phyloP scores from a whole-genome alignment of 92 coral and sea anemone species.

The Siderastrea siderea region DNA sequence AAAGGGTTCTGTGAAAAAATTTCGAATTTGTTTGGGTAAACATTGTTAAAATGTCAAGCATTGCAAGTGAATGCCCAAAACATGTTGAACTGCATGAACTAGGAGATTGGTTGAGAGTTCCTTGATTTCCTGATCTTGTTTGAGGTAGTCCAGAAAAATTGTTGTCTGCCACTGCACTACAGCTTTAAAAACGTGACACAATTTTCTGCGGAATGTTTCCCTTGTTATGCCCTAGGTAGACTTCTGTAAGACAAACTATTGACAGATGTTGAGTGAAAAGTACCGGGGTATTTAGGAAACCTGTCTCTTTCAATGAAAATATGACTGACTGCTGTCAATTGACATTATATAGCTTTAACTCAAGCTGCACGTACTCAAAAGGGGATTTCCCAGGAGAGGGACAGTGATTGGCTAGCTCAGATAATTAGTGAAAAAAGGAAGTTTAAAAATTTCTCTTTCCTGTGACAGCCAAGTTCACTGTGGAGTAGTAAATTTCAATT shows the following conservation, averaged over 20 bases:
- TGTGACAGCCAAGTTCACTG: not conserved
- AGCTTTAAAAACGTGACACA: too few species aligned
- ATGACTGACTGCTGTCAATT: not conserved
- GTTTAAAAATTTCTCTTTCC: not conserved
- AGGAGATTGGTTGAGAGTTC: not conserved
- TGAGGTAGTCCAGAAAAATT: not conserved
- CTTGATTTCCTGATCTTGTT: not conserved
- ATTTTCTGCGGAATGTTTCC: not conserved
- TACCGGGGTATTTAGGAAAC: not conserved
- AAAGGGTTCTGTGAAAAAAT: too few species aligned
- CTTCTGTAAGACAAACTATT: too few species aligned
- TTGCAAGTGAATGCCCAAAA: too few species aligned
- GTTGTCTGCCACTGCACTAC: not conserved
- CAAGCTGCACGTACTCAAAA: not conserved
- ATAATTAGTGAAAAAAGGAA: not conserved
- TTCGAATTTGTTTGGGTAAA: too few species aligned
- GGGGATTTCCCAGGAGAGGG: conserved; percentile 9
- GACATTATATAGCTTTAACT: not conserved
- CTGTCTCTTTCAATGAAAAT: not conserved
- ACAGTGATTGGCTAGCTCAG: not conserved
- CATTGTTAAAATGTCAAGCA: too few species aligned
- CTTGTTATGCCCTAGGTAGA: not conserved
- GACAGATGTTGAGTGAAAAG: not conserved
- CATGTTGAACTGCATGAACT: too few species aligned
- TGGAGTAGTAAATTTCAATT: not conserved